phyloP scores from a whole-genome alignment of 2,888 invertebrate genomes.

The Ernsta delagoae region DNA sequence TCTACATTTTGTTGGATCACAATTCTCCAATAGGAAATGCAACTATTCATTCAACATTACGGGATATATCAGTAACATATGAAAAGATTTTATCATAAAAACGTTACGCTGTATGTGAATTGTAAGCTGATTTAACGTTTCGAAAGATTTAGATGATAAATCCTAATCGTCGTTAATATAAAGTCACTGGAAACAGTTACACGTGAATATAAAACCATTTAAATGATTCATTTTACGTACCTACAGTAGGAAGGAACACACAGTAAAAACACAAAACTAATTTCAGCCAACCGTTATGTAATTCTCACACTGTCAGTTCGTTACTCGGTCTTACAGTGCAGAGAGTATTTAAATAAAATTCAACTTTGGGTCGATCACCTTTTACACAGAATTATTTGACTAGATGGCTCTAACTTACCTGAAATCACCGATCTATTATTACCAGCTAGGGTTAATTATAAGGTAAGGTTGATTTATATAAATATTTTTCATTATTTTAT shows the following conservation, averaged over 20 bases:
- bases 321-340: background rate
- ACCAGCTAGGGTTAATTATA: too few species aligned
- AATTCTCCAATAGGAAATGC: background rate
- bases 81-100: too few species aligned
- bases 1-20: background rate
- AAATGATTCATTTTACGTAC: background rate
- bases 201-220: background rate
- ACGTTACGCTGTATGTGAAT: too few species aligned
- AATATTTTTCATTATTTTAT: too few species aligned
- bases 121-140: too few species aligned
- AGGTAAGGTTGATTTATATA: too few species aligned
- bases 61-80: too few species aligned
- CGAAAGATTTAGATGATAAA: background rate
- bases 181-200: background rate
- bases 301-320: slow-evolving; percentile 21
- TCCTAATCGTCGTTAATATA: too few species aligned
- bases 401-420: background rate
- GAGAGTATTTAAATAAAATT: slow-evolving; percentile 2
- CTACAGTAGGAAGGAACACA: background rate
- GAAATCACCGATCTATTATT: too few species aligned
- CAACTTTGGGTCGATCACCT: slow-evolving; percentile 27
- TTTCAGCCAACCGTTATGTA: slow-evolving; percentile 26
- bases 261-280: slow-evolving; percentile 10
- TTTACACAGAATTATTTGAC: slow-evolving; percentile 5
- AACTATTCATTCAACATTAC: background rate